Base-by-base conservation (phyloP, 2,113 vertebrate genomes). In the Ascaphus truei region DNA sequence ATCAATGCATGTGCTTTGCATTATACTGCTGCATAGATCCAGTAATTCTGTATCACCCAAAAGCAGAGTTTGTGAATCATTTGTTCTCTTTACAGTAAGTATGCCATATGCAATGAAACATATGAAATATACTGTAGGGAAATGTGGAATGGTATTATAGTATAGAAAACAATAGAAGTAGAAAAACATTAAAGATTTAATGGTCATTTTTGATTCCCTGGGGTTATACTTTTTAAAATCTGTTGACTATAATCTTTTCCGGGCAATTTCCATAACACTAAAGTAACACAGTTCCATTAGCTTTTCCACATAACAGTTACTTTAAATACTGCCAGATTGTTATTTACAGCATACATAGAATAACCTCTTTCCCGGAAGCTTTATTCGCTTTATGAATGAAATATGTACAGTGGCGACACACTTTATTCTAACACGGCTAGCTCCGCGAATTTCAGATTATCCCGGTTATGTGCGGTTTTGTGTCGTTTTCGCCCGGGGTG, bases 341-440 rank as follows among this genome's bases (percentile, higher is more conserved):
- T 71, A 71, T 71, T 71, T 71, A 71, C 67, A 51, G 56, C 67
- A 71, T 61, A 61, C 57, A 61, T 41, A 36, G 37, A 71, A 71
- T 61, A 61, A 71, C 15, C 13, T 41, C 57, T 61, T 71, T 34
- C 25, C 16, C 55, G 12, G 66, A 37, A 68, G 33, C 18, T 36
- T 15, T 18, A 25, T 33, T 71, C 4, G 25, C 57, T 71, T 50
- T 61, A 56, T 61, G 31, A 51, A 51, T 71, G 47, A 71, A 71
- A 71, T 71, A 71, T 71, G n/a, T n/a, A n/a, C n/a, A n/a, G n/a
- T n/a, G n/a, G n/a, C n/a, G n/a, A n/a, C n/a, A n/a, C n/a, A n/a
- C n/a, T n/a, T n/a, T n/a, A n/a, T n/a, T n/a, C n/a, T n/a, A n/a
- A n/a, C n/a, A n/a, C n/a, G n/a, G n/a, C n/a, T n/a, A n/a, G n/a